Evolutionary conservation across 2,113 vertebrate genomes (phyloP).

Genomic region (Heterocephalus glaber): DNA sequence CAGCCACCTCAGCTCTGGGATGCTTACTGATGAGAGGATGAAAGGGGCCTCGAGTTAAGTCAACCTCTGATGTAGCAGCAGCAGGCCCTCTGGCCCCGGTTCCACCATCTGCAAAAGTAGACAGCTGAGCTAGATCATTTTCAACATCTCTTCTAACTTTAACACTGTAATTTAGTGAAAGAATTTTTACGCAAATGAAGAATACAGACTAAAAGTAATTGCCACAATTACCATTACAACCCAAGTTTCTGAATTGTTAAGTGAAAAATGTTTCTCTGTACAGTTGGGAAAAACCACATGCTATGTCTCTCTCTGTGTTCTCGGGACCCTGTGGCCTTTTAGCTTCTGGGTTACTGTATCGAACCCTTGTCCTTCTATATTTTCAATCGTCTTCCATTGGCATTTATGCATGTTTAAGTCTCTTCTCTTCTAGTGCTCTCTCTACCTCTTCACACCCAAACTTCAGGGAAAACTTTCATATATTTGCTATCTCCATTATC

Average conservation of each 20-base stretch:
- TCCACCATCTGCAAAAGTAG: not conserved
- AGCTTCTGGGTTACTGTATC: too few species aligned
- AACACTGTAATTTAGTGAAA: not conserved
- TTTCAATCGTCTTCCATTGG: not conserved
- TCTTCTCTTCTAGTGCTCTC: too few species aligned
- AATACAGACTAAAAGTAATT: constrained; percentile 2
- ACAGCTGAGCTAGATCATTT: not conserved
- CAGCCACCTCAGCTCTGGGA: not conserved
- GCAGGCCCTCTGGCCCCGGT: not conserved
- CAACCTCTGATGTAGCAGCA: not conserved
- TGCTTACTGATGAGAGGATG: not conserved
- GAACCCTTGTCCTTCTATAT: not conserved
- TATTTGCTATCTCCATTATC: not conserved
- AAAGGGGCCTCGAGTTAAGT: not conserved
- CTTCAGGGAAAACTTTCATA: too few species aligned
- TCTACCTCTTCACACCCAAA: too few species aligned
- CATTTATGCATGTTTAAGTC: not conserved
- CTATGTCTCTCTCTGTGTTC: not conserved
- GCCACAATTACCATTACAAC: not conserved
- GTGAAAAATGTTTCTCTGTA: not conserved
- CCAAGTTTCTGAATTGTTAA: not conserved
- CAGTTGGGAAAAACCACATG: not conserved
- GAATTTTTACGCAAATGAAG: not conserved
- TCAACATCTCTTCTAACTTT: not conserved
- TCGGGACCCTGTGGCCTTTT: not conserved